These are phyloP conservation scores for Pogona vitticeps DNA, from an alignment of 2,113 vertebrate species.

Conservation along the genomic window DNA sequence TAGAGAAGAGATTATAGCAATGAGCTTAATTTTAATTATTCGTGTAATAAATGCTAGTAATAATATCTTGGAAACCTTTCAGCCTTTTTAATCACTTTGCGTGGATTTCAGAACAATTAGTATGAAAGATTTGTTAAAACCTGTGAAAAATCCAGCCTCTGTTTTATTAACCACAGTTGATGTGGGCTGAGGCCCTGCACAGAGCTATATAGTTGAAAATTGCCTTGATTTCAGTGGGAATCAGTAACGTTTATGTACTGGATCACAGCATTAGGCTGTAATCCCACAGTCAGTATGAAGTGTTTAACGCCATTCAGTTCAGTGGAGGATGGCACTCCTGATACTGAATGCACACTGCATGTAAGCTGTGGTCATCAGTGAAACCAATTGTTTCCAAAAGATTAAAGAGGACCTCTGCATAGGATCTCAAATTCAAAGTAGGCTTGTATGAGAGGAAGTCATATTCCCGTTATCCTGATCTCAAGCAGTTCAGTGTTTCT, in stretches of 20 bases:
- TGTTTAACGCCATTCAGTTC: not conserved
- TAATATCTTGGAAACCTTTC: constrained; percentile 73
- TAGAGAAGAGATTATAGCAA: constrained; percentile 68
- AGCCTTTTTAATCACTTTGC: constrained; percentile 79
- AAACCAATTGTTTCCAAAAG: not conserved
- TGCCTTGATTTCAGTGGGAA: not conserved
- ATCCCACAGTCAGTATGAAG: not conserved
- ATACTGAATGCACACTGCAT: too few species aligned
- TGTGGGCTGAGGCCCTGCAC: constrained; percentile 3
- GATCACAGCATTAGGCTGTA: not conserved
- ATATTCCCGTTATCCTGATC: too few species aligned
- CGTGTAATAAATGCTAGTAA: constrained; percentile 73
- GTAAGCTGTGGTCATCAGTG: not conserved
- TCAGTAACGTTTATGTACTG: not conserved
- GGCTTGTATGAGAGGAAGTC: too few species aligned
- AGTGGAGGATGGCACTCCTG: not conserved
- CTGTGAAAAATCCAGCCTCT: constrained; percentile 71
- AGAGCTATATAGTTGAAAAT: not conserved
- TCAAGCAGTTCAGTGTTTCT: too few species aligned
- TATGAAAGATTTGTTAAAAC: constrained; percentile 75
- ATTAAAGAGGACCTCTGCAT: too few species aligned
- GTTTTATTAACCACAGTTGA: constrained; percentile 61
- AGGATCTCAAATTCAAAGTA: too few species aligned
- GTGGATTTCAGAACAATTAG: constrained; percentile 77
- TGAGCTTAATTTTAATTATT: constrained; percentile 72